Evolutionary conservation across 2,113 vertebrate genomes (phyloP), one percentile per base, ranked within the genome.

Genomic region (Todiramphus saurophagus): DNA sequence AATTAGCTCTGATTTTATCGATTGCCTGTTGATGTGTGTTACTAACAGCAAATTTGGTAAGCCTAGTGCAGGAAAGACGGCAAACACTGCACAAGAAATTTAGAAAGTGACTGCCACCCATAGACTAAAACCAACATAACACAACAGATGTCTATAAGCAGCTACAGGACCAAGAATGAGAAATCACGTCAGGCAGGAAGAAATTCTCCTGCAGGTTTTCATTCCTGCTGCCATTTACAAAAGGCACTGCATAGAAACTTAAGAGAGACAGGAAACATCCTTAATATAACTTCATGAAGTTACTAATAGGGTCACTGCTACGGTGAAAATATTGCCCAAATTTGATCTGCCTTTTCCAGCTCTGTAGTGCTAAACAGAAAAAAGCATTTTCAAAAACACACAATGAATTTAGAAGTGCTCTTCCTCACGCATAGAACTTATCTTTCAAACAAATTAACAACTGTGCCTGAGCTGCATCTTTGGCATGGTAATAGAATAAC

Each of bases 31-130:
- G 90, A 82, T 91, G 82, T 90, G 86, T 89, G 80, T 92, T 94
- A 31, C 44, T 83, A 93, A 93, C 66, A 87, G 81, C 83, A 93
- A 81, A 93, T 94, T 56, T 89, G 58, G 75, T 87, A 91, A 90
- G 24, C 69, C 72, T 37, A 25, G 53, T 39, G 14, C 46, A 91
- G 77, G 77, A 95, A 93, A 76, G 50, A 89, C 94, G 76, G 78
- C 68, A 92, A 87, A 78, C 18, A 35, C 7, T 33, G 18, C 18
- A 4, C 60, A 77, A 95, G 82, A 97, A 96, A 96, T 88, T 91
- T 93, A 97, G 89, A 94, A 96, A 96, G 78, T 92, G 97, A 97
- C 93, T 97, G 97, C 96, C 96, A 97, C 97, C 96, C 96, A 95
- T 96, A 97, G 97, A 96, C 96, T 85, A 75, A 96, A 97, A 79